Evolutionary conservation across 1,140 invertebrate species (phyloP).

Genomic region (Asobara japonica): DNA sequence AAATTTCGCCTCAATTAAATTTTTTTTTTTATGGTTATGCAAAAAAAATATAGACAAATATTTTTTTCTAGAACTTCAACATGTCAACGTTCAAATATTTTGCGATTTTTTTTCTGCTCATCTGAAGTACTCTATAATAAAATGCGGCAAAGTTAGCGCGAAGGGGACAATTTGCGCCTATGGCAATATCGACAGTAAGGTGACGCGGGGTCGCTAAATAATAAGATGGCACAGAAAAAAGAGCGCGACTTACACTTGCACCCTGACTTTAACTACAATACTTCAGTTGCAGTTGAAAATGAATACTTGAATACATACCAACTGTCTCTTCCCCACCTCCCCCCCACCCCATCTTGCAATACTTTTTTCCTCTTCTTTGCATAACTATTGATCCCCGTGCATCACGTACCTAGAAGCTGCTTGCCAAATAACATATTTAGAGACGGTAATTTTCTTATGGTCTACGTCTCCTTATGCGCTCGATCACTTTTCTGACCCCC

Average conservation of each 20-base stretch:
- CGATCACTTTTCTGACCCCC: slow-evolving; percentile 34
- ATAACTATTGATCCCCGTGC: slow-evolving; percentile 18
- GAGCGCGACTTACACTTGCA: background rate
- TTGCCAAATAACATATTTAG: slow-evolving; percentile 56
- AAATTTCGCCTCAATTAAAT: too few relatives aligned
- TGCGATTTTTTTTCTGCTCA: too few relatives aligned
- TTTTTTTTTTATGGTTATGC: background rate
- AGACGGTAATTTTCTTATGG: slow-evolving; percentile 62
- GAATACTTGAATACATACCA: background rate
- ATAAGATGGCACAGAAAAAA: slow-evolving; percentile 2
- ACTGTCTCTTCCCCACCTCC: background rate
- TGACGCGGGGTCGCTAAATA: background rate
- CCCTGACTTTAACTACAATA: background rate
- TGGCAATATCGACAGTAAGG: background rate
- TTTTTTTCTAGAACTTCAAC: too few relatives aligned
- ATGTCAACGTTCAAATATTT: too few relatives aligned
- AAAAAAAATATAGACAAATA: background rate
- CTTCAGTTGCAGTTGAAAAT: background rate
- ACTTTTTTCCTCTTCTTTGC: slow-evolving; percentile 27
- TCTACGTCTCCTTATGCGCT: slow-evolving; percentile 38
- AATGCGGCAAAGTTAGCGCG: background rate
- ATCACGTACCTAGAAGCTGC: slow-evolving; percentile 2
- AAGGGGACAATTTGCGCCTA: background rate
- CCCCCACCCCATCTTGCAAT: slow-evolving; percentile 13
- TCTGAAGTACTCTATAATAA: too few relatives aligned